These are phyloP conservation scores for Sebastes goodei DNA, from an alignment of 2,797 vertebrate species.

Conservation along the genomic window DNA sequence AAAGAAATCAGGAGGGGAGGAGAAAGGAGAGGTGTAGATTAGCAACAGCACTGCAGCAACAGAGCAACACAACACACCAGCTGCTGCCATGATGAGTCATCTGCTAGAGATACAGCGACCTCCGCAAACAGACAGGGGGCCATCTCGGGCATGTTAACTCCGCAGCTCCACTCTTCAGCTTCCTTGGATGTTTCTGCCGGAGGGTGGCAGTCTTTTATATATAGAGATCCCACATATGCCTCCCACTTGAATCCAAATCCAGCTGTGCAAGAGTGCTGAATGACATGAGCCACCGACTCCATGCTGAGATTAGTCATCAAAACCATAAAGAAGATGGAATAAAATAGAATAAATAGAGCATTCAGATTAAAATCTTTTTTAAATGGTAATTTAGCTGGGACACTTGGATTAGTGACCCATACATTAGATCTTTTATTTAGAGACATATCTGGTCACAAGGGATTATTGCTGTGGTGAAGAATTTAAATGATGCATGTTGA, in stretches of 20 bases:
- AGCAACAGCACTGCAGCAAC: conserved; percentile 32
- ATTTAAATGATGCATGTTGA: neutral
- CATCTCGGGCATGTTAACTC: conserved; percentile 32
- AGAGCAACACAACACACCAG: conserved; percentile 46
- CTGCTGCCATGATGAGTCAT: conserved; percentile 68
- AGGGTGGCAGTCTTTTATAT: conserved; percentile 23
- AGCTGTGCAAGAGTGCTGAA: conserved; percentile 11
- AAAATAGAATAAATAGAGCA: neutral
- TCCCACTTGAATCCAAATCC: neutral
- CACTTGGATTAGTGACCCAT: neutral
- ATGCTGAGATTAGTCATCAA: neutral
- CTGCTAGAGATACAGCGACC: conserved; percentile 35
- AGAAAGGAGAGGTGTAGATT: conserved; percentile 13
- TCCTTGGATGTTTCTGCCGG: neutral
- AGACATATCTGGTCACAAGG: neutral
- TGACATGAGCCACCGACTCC: neutral
- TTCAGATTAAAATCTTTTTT: neutral
- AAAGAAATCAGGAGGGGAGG: neutral
- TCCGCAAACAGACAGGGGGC: conserved; percentile 47
- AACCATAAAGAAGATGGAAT: neutral
- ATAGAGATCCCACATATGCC: neutral
- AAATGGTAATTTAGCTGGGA: neutral
- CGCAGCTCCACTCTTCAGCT: conserved; percentile 24
- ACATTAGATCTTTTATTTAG: neutral
- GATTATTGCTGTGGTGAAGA: neutral